Base-by-base conservation (phyloP, 2,797 vertebrate genomes). In the Hapalemur alaotrensis region DNA sequence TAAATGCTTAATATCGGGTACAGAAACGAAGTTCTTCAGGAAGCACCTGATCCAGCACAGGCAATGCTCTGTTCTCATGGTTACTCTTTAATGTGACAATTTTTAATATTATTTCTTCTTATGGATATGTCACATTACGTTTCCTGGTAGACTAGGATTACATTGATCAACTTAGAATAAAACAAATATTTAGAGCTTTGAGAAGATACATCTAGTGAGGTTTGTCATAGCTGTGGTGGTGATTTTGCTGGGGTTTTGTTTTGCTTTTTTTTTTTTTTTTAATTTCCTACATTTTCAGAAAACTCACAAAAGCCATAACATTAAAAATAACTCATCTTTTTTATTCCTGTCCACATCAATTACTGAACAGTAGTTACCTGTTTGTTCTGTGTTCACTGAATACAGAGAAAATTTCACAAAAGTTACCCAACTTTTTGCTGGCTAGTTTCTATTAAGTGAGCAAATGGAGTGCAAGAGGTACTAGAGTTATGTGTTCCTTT, bases 11-110 rank as follows among this genome's bases (percentile, higher is more conserved):
- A 35, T 61, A 61, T 46, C 17, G 57, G 9, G 6, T 28, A 48
- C 5, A 43, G 52, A n/a, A 18, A 17, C 14, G 4, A 28, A 46
- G 4, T 2, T 48, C 15, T 70, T 32, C 32, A 25, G 48, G 70
- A 78, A 65, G 9, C 3, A 32, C 28, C 23, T 54, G 1, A 20
- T 43, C 30, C 30, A 41, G n/a, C 7, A n/a, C 23, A 13, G 12
- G 14, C 7, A 17, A 3, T 14, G 6, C n/a, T 41, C 15, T 23
- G 3, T 54, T 43, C 18, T 67, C 18, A 6, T 0, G 11, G 9
- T 48, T 72, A 89, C 10, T 79, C 63, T 76, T 61, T 4, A 25
- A 57, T 12, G 57, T 46, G 17, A 38, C 18, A 15, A 38, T 14
- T 43, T 87, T 91, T 25, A 90, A 72, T 35, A 35, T 32, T 20